phyloP scores from a whole-genome alignment of 1,140 invertebrate genomes.

The Hycleus cichorii region DNA sequence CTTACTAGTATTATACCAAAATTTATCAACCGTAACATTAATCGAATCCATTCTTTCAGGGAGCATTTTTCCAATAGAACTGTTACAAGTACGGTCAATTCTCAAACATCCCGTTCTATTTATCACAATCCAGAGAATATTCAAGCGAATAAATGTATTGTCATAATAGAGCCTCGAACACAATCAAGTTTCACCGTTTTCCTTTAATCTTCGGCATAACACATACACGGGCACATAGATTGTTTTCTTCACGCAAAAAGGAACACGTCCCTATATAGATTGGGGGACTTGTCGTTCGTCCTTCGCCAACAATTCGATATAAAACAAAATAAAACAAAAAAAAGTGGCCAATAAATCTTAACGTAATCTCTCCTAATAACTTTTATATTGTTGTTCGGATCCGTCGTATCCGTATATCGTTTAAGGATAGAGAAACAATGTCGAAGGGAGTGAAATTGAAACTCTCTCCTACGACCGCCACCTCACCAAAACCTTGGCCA shows the following conservation, averaged over 20 bases:
- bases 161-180: conserved; percentile 2
- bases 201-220: neutral
- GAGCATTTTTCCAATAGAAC: conserved; percentile 13
- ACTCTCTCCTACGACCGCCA: too few species aligned
- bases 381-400: neutral
- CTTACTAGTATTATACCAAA: conserved; percentile 23
- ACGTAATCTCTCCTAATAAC: conserved; percentile 5
- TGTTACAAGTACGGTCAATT: conserved; percentile 5
- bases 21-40: conserved; percentile 15
- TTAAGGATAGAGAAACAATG: too few species aligned
- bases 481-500: too few species aligned
- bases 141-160: conserved; percentile 2
- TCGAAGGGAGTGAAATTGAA: too few species aligned
- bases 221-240: too few species aligned
- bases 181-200: conserved; percentile 18
- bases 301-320: too few species aligned
- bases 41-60: conserved; percentile 11
- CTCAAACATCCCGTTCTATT: conserved; percentile 10
- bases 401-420: too few species aligned
- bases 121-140: neutral
- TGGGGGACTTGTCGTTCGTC: too few species aligned
- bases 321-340: neutral
- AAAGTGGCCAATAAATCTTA: conserved; percentile 1
- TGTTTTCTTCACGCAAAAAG: too few species aligned
- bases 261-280: too few species aligned